A percentile compares a stretch with the other conserved stretches of the same genome.
These are phyloP conservation scores for Bucorvus abyssinicus DNA, from an alignment of 2,797 vertebrate species.

Conservation along the genomic window DNA sequence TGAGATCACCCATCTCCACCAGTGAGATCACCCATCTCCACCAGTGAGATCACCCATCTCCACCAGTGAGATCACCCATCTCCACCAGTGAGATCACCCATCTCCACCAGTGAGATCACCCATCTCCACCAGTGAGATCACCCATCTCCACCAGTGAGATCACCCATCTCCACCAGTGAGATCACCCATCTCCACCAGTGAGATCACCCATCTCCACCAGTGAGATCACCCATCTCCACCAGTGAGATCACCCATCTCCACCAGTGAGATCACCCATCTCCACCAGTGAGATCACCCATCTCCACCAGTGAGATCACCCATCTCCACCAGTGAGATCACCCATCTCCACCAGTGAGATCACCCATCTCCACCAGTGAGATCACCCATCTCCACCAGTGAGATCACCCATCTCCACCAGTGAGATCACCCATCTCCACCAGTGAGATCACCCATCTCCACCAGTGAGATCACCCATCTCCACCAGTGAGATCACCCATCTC, in stretches of 20 bases:
- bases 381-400: background rate
- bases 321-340: background rate
- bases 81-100: background rate
- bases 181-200: background rate
- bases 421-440: background rate
- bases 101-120: background rate
- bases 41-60: background rate
- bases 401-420: background rate
- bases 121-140: background rate
- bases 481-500: background rate
- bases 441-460: background rate
- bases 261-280: background rate
- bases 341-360: background rate
- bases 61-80: background rate
- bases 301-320: background rate
- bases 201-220: background rate
- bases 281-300: background rate
- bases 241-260: background rate
- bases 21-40: background rate
- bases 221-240: background rate
- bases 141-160: background rate
- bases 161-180: background rate
- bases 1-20: background rate
- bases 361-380: background rate
- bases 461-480: background rate